These are phyloP conservation scores for Spheniscus humboldti DNA, from an alignment of 2,797 vertebrate genomes.

Conservation along the genomic window DNA sequence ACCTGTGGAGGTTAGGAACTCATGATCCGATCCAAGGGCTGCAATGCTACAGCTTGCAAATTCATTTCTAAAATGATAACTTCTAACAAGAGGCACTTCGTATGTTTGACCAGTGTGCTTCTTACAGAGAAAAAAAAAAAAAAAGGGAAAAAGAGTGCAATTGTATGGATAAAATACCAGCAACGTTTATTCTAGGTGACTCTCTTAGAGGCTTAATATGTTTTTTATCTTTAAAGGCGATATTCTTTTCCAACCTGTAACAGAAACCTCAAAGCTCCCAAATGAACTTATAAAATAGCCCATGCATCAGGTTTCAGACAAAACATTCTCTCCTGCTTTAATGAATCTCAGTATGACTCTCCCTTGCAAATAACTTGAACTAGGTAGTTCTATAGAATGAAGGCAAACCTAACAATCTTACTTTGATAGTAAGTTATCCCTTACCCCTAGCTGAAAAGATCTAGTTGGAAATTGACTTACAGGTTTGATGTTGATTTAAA, in stretches of 20 bases:
- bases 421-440: neutral
- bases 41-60: constrained; percentile 75
- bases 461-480: neutral
- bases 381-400: neutral
- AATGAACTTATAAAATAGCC: neutral
- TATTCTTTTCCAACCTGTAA: neutral
- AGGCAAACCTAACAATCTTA: neutral
- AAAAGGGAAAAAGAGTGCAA: neutral
- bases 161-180: constrained; percentile 9
- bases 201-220: constrained; percentile 18
- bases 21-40: constrained; percentile 72
- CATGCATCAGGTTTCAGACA: neutral
- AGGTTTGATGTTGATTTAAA: neutral
- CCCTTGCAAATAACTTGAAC: neutral
- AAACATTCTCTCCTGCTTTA: neutral
- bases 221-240: neutral
- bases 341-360: neutral
- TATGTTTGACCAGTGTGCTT: constrained; percentile 2
- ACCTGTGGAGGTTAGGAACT: constrained; percentile 64
- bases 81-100: constrained; percentile 66
- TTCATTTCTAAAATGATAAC: constrained; percentile 58
- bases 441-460: neutral
- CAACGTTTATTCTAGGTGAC: constrained; percentile 9
- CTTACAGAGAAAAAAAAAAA: neutral
- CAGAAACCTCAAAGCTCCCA: neutral